These are phyloP conservation scores for Clupea harengus DNA, from an alignment of 2,113 vertebrate genomes.

Conservation along the genomic window DNA sequence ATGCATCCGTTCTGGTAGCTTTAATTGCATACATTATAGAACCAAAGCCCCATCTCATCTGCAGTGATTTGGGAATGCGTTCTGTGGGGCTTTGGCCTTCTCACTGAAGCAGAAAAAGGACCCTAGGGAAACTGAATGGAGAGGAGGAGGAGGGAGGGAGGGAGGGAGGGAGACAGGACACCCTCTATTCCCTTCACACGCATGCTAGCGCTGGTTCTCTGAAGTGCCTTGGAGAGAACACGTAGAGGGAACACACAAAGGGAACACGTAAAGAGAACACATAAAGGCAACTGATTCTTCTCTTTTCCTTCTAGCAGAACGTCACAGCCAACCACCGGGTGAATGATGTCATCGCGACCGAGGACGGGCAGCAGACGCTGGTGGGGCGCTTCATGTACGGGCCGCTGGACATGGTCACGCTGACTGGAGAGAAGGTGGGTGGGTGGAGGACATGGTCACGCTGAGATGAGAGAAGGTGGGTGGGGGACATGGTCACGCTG, in stretches of 20 bases:
- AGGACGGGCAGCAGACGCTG: constrained; percentile 86
- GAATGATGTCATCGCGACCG: constrained; percentile 88
- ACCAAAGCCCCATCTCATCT: not conserved
- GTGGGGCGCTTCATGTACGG: constrained; percentile 98
- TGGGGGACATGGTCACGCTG: no score
- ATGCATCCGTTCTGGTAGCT: constrained; percentile 33
- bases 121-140: constrained; percentile 26
- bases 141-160: constrained; percentile 3
- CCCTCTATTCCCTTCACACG: constrained; percentile 30
- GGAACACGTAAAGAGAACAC: not conserved
- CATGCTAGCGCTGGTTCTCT: no score
- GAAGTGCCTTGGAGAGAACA: no score
- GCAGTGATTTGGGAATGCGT: constrained; percentile 44
- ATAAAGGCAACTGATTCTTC: not conserved
- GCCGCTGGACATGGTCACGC: constrained; percentile 95
- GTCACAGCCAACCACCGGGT: constrained; percentile 95
- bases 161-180: constrained; percentile 21
- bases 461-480: constrained; percentile 91
- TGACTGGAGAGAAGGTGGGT: constrained; percentile 94
- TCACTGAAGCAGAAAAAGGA: constrained; percentile 42
- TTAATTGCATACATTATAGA: constrained; percentile 42
- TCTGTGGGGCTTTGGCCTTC: constrained; percentile 17
- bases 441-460: not conserved
- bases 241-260: no score
- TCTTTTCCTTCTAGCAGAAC: constrained; percentile 71